Evolutionary conservation across 2,797 vertebrate genomes (phyloP).

Genomic region (Cirrhinus molitorella): DNA sequence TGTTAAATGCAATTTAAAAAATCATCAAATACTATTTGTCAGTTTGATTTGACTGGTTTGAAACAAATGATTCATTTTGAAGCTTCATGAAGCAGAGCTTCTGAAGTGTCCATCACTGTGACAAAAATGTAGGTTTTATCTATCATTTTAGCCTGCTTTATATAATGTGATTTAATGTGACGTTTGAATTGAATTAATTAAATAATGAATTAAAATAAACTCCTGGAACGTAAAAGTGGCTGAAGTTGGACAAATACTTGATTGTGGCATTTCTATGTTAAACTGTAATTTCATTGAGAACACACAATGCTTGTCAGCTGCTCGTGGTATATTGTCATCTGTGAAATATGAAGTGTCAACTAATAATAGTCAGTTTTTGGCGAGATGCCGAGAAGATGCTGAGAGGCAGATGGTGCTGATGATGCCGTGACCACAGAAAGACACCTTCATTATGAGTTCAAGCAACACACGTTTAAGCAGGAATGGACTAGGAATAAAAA

Average conservation of each 20-base stretch:
- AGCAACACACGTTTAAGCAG: constrained; percentile 20
- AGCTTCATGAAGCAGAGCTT: too few species aligned
- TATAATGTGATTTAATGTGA: neutral
- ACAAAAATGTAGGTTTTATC: too few species aligned
- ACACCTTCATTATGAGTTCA: constrained; percentile 64
- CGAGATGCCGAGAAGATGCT: constrained; percentile 69
- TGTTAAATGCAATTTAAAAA: neutral
- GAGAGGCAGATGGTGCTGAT: constrained; percentile 80
- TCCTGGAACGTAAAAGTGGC: neutral
- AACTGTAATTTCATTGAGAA: constrained; percentile 9
- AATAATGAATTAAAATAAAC: neutral
- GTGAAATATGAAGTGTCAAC: constrained; percentile 50
- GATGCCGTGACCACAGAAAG: constrained; percentile 65
- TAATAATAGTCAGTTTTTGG: constrained; percentile 74
- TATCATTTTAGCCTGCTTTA: too few species aligned
- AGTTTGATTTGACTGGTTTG: neutral
- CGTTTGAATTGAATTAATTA: neutral
- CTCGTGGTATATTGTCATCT: constrained; percentile 44
- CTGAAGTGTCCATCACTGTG: too few species aligned
- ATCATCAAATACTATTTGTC: neutral
- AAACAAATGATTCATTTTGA: too few species aligned
- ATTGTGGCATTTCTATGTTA: constrained; percentile 5
- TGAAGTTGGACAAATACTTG: neutral
- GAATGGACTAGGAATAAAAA: neutral
- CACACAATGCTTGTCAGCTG: constrained; percentile 59